Base-by-base conservation (phyloP, 1,140 invertebrate genomes). In the Orius laevigatus region DNA sequence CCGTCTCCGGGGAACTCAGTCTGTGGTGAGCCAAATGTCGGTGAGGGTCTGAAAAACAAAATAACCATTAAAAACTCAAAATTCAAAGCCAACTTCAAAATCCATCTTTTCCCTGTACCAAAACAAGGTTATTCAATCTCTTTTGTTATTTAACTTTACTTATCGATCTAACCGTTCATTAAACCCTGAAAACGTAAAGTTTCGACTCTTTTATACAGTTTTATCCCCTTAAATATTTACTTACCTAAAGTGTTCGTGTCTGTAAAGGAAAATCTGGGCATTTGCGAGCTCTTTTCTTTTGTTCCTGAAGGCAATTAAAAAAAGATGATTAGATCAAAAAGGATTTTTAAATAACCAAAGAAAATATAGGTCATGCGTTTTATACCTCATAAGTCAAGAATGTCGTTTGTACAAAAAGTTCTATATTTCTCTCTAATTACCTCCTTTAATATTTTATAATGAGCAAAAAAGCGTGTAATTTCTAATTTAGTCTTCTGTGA, bases 1-100 rank as follows among this genome's bases (percentile, higher is more conserved):
- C 31, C 3, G 56, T 45, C 36, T 58, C 58, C 10, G 58, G 58
- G 5, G 56, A 57, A 36, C 58, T 58, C 1, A 58, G 52, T 9
- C 58, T 38, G 46, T 59, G 58, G 40, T 57, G 50, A 14, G 52
- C 55, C 46, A 59, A 34, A 31, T 56, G 58, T 33, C 55, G 25
- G 18, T 53, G n/a, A 1, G 56, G 56, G 40, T 57, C 56, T 57
- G 50, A 32, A 51, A 54, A 12, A 42, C 11, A 19, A 52, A 34
- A 31, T 34, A 40, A 31, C 12, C 2, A 43, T 16, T 8, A 6
- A 48, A 48, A 39, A 12, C 42, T 5, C n/a, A 19, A 25, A 32
- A n/a, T 14, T 16, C 4, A 46, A 31, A 46, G 31, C 16, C 16
- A 12, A 5, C 6, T 40, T 40, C n/a, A 38, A 38, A 38, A 38